These are phyloP conservation scores for Oxystoma pomonae DNA, from an alignment of 2,888 invertebrate genomes.

Conservation along the genomic window DNA sequence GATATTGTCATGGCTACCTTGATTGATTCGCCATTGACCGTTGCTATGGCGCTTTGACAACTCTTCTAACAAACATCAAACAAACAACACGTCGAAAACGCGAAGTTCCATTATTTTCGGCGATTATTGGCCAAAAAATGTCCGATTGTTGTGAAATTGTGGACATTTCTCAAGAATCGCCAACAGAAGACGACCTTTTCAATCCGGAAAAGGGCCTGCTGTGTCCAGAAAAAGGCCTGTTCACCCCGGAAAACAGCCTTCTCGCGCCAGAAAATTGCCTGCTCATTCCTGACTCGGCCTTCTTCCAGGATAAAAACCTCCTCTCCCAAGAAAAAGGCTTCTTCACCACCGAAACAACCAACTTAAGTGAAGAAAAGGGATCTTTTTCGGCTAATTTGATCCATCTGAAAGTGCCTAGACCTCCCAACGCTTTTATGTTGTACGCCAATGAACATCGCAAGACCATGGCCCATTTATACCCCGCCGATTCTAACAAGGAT, in stretches of 20 bases:
- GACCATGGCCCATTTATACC: constrained; percentile 53
- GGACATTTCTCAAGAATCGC: background rate
- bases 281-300: background rate
- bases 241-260: background rate
- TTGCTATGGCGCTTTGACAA: too few species aligned
- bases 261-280: background rate
- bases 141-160: background rate
- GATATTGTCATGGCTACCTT: too few species aligned
- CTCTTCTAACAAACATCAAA: too few species aligned
- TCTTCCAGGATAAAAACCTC: too few species aligned
- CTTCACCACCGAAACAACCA: background rate
- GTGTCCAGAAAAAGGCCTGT: background rate
- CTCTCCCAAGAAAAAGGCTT: background rate
- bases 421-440: constrained; percentile 62
- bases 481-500: constrained; percentile 58
- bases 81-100: too few species aligned
- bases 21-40: too few species aligned
- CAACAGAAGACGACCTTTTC: background rate
- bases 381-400: too few species aligned
- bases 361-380: background rate
- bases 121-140: too few species aligned
- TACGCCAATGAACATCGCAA: constrained; percentile 60
- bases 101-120: too few species aligned
- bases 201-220: background rate
- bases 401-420: constrained; percentile 52